Percentiles rank a stretch among this genome's conserved stretches.
phyloP scores from a whole-genome alignment of 2,797 vertebrate genomes.

The Rhyacichthys aspro region DNA sequence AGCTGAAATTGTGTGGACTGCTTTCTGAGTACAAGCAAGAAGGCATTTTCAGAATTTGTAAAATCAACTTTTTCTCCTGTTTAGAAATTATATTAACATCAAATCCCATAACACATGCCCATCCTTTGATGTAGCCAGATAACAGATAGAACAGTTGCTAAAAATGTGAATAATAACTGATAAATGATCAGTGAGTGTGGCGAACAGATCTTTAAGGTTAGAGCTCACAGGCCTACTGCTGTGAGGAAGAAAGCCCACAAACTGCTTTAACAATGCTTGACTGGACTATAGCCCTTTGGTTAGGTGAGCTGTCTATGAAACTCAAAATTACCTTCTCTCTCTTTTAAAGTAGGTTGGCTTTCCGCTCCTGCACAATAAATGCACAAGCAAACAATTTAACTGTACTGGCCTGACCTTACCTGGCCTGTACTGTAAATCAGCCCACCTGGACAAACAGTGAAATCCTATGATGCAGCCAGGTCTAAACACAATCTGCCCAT shows the following conservation, averaged over 20 bases:
- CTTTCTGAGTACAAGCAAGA: constrained; percentile 40
- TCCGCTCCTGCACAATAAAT: neutral
- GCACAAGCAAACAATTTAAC: neutral
- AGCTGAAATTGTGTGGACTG: constrained; percentile 52
- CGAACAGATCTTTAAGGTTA: constrained; percentile 16
- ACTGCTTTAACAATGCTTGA: neutral
- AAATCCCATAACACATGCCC: neutral
- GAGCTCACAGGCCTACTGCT: constrained; percentile 1
- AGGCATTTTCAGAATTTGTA: constrained; percentile 39
- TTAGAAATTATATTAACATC: neutral
- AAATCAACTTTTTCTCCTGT: constrained; percentile 12
- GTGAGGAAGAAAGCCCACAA: constrained; percentile 3
- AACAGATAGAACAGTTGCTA: too few relatives aligned
- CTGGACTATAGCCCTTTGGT: neutral
- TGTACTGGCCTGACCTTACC: too few relatives aligned
- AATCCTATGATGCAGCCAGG: constrained; percentile 36
- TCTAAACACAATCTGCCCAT: constrained; percentile 53
- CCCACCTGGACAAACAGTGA: neutral
- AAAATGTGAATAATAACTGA: too few relatives aligned
- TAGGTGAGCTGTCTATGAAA: neutral
- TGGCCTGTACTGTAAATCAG: neutral
- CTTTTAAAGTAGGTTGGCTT: neutral
- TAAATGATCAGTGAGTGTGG: constrained; percentile 25
- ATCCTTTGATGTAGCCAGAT: neutral
- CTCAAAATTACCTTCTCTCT: neutral